A percentile compares a stretch with the other conserved stretches of the same genome.
Evolutionary conservation across 2,888 invertebrate species (phyloP).

Genomic region (Eilema sororculum): DNA sequence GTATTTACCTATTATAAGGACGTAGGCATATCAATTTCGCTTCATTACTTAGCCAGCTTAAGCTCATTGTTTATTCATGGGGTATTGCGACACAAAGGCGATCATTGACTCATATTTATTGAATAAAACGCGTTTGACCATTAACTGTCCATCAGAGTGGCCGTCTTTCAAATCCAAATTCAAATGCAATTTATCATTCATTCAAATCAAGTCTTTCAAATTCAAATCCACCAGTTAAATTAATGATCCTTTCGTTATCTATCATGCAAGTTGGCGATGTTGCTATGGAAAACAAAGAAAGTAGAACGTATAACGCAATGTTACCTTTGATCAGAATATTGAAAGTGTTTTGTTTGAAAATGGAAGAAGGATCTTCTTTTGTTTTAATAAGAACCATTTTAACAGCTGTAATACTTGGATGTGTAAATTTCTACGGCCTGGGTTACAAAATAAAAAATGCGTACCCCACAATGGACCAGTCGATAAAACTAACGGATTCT

Average conservation of each 20-base stretch:
- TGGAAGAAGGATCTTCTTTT: slow-evolving; percentile 30
- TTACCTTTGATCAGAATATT: slow-evolving; percentile 58
- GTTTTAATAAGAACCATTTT: slow-evolving; percentile 41
- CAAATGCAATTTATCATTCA: too few relatives aligned
- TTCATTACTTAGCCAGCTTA: slow-evolving; percentile 18
- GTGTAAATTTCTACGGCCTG: slow-evolving; percentile 55
- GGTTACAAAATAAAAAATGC: slow-evolving; percentile 62
- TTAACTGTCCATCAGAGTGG: not conserved
- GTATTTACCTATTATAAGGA: not conserved
- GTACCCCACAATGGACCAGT: slow-evolving; percentile 52
- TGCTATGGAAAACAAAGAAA: slow-evolving; percentile 17
- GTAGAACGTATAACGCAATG: slow-evolving; percentile 48
- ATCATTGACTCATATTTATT: slow-evolving; percentile 3
- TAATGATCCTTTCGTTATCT: not conserved
- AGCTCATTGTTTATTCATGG: slow-evolving; percentile 18
- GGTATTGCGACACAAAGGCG: slow-evolving; percentile 5
- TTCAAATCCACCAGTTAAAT: not conserved
- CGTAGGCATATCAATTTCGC: not conserved
- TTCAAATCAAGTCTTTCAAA: too few relatives aligned
- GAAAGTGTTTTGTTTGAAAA: slow-evolving; percentile 63
- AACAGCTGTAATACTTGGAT: slow-evolving; percentile 50
- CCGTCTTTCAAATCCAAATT: not conserved
- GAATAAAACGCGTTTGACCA: not conserved
- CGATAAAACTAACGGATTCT: slow-evolving; percentile 68
- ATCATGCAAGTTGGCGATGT: slow-evolving; percentile 40